phyloP scores from a whole-genome alignment of 2,113 vertebrate species.

The Bettongia penicillata region DNA sequence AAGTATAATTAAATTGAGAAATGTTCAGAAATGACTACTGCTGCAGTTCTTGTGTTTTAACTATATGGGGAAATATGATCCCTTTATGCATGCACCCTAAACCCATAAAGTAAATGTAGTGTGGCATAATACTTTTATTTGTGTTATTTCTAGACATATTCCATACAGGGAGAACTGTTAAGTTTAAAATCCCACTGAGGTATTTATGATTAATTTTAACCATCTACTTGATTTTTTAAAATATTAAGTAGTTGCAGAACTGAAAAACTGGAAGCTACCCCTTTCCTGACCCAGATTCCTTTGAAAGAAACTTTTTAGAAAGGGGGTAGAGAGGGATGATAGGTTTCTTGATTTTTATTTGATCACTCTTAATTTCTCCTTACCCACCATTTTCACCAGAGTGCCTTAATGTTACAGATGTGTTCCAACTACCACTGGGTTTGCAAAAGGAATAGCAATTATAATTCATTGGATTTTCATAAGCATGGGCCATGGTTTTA shows the following conservation, averaged over 20 bases:
- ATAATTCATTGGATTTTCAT: constrained; percentile 67
- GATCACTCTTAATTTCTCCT: constrained; percentile 62
- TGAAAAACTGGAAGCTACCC: constrained; percentile 68
- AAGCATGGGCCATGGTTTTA: constrained; percentile 58
- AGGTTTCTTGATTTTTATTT: constrained; percentile 70
- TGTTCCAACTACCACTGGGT: constrained; percentile 77
- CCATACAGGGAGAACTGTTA: constrained; percentile 83
- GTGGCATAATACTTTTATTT: constrained; percentile 89
- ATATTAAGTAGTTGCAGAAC: constrained; percentile 74
- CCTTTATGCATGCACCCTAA: constrained; percentile 88
- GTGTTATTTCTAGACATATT: constrained; percentile 86
- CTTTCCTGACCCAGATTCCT: constrained; percentile 77
- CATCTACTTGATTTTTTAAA: constrained; percentile 82
- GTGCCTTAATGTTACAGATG: constrained; percentile 71
- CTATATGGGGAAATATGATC: constrained; percentile 91
- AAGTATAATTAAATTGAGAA: constrained; percentile 93
- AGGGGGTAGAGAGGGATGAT: constrained; percentile 40
- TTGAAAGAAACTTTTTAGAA: constrained; percentile 59
- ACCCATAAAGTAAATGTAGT: constrained; percentile 89
- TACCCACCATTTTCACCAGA: constrained; percentile 70
- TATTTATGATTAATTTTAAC: constrained; percentile 88
- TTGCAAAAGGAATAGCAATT: constrained; percentile 75
- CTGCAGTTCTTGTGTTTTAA: constrained; percentile 89
- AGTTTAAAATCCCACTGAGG: constrained; percentile 87
- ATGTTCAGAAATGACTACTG: constrained; percentile 89